Conservation (phyloP, 2,797 vertebrate species). For the Brachyalestes nurse region DNA sequence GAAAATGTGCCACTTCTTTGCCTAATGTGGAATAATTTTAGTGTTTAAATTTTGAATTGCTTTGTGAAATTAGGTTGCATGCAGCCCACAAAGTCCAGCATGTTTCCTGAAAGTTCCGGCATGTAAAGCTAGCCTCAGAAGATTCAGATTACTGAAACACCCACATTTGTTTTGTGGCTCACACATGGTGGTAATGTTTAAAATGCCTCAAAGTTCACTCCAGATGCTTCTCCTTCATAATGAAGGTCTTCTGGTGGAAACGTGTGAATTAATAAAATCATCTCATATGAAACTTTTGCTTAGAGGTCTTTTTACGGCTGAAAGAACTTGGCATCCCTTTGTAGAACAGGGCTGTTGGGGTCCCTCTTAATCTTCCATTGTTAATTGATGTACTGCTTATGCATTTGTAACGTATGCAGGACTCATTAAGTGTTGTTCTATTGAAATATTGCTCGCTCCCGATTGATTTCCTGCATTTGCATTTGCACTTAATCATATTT, state of each 20-base stretch:
- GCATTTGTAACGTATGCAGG: constrained; percentile 38
- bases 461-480: constrained; percentile 39
- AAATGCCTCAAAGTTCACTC: background rate
- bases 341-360: background rate
- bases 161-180: background rate
- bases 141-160: background rate
- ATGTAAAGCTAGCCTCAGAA: background rate
- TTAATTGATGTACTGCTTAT: constrained; percentile 43
- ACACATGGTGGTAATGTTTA: background rate
- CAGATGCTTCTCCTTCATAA: too few species aligned
- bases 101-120: too few species aligned
- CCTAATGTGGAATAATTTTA: too few species aligned
- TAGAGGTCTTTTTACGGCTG: background rate
- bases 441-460: constrained; percentile 39
- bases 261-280: background rate
- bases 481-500: constrained; percentile 51
- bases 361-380: constrained; percentile 23
- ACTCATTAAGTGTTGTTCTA: constrained; percentile 41
- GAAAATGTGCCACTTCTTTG: too few species aligned
- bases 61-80: too few species aligned
- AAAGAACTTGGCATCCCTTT: background rate
- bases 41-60: too few species aligned
- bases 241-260: background rate
- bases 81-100: too few species aligned
- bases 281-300: background rate